These are phyloP conservation scores for Drosophila melanica DNA, from an alignment of 1,140 invertebrate genomes.

Conservation along the genomic window DNA sequence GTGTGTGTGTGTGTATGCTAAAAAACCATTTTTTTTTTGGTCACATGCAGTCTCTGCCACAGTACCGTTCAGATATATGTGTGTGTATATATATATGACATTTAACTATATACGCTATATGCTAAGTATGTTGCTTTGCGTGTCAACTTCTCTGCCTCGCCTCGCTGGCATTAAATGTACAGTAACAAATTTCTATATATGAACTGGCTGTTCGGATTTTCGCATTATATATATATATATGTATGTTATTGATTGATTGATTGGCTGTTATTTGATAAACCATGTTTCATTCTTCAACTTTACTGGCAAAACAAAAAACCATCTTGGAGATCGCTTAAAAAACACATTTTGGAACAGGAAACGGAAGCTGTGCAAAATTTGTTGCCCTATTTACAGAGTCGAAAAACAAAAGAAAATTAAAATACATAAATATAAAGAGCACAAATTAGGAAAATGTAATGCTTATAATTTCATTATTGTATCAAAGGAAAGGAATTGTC, in stretches of 20 bases:
- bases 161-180: slow-evolving; percentile 62
- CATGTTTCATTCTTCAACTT: slow-evolving; percentile 12
- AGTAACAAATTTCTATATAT: slow-evolving; percentile 61
- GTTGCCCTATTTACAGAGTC: slow-evolving; percentile 41
- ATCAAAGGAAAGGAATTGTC: slow-evolving; percentile 66
- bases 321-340: slow-evolving; percentile 45
- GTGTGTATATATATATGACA: slow-evolving; percentile 9
- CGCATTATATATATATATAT: slow-evolving; percentile 3
- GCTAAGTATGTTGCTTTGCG: slow-evolving; percentile 13
- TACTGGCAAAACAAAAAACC: slow-evolving; percentile 17
- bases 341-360: slow-evolving; percentile 6
- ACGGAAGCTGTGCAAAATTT: slow-evolving; percentile 12
- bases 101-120: slow-evolving; percentile 27
- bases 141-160: slow-evolving; percentile 27
- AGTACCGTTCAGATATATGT: slow-evolving; percentile 28
- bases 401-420: slow-evolving; percentile 1
- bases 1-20: slow-evolving; percentile 32
- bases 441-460: slow-evolving; percentile 37
- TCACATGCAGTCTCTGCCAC: slow-evolving; percentile 32
- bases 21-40: slow-evolving; percentile 47
- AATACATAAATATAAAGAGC: slow-evolving; percentile 19
- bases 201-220: slow-evolving; percentile 20
- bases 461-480: slow-evolving; percentile 72
- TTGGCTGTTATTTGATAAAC: slow-evolving; percentile 20
- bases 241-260: slow-evolving; percentile 12